Evolutionary conservation across 1,140 invertebrate genomes (phyloP), one percentile per base, ranked within the genome.

Genomic region (Drepana arcuata): DNA sequence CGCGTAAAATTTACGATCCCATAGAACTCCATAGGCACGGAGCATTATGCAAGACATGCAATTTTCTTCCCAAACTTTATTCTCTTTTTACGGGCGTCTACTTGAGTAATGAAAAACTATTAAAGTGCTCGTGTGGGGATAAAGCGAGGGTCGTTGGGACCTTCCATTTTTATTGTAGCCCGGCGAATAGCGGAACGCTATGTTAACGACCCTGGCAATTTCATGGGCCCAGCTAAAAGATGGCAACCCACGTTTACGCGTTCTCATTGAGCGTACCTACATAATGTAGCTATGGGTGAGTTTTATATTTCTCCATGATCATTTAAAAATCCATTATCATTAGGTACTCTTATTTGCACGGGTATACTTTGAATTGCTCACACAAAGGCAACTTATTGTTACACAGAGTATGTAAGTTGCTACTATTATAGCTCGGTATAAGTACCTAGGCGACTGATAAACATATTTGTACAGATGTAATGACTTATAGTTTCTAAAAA

Each of bases 41-140:
- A 51, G 53, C 45, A 72, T 81, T 78, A 81, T 81, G 73, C 75
- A 80, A 67, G 58, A 37, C 60, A 63, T 78, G 73, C 73, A 81
- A 81, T 81, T 81, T 81, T 81, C 73, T 74, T 70, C 43, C 55
- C 63, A 48, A 66, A 60, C 56, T 74, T 70, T 71, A 74, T 77
- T 59, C 45, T 51, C 42, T 58, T 75, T 77, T 80, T 78, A 73
- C 69, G 45, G 54, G 35, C 71, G 60, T 80, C 75, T 80, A 75
- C 75, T 80, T 80, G 75, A 80, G 75, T 80, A 80, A 80, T 80
- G 75, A 78, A 80, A 78, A 75, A 80, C 73, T 75, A 80, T 80
- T 68, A 80, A 80, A 75, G 44, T 65, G 54, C 16, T 55, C 51
- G 73, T 53, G 55, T 65, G 75, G 73, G 69, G 64, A 74, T 72